These are phyloP conservation scores for Pelvicachromis taeniatus DNA, from an alignment of 2,113 vertebrate genomes.

Conservation along the genomic window DNA sequence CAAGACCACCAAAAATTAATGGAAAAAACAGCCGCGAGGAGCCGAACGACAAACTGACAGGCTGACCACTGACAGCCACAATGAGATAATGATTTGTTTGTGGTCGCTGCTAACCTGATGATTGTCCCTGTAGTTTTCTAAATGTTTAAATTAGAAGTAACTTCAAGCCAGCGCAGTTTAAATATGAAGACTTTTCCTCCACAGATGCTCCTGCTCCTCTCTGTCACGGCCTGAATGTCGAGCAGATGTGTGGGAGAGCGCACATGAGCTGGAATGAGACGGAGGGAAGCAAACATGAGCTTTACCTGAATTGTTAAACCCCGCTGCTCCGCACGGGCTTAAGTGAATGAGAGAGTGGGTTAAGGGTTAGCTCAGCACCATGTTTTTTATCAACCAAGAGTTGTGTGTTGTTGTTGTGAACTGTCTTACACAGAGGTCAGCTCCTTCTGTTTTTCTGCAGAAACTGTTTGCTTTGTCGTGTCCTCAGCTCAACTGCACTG, in stretches of 20 bases:
- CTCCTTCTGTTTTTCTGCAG: neutral
- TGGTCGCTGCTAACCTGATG: neutral
- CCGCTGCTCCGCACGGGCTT: neutral
- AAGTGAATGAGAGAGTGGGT: neutral
- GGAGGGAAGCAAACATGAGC: neutral
- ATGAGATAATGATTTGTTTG: neutral
- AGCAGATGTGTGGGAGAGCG: neutral
- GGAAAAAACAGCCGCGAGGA: neutral
- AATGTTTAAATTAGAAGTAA: neutral
- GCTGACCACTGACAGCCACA: neutral
- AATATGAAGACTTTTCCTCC: neutral
- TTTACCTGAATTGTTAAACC: neutral
- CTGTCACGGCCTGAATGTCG: neutral
- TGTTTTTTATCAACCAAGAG: neutral
- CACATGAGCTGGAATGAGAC: neutral
- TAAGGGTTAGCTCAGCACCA: neutral
- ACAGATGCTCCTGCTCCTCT: neutral
- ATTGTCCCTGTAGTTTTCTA: neutral
- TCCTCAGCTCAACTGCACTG: constrained; percentile 2
- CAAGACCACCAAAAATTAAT: neutral
- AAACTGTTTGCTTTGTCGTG: neutral
- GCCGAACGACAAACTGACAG: neutral
- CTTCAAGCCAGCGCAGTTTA: neutral
- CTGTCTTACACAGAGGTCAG: neutral
- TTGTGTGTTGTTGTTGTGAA: neutral